Conservation (phyloP, 1,140 invertebrate genomes). For the Globodera rostochiensis region DNA sequence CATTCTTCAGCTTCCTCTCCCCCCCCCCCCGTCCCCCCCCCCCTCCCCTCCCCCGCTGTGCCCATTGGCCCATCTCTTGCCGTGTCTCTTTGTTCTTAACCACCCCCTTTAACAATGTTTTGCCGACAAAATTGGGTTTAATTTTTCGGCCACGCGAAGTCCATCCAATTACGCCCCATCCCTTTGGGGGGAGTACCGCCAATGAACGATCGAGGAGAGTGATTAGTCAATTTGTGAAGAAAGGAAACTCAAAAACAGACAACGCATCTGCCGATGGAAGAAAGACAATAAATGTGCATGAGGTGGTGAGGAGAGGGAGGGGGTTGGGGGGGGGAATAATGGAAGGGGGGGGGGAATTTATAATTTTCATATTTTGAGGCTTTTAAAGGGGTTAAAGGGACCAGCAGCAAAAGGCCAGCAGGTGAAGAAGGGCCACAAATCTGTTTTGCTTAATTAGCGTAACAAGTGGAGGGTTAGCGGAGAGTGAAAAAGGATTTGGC, state of each 20-base stretch:
- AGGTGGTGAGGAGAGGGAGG: too few relatives aligned
- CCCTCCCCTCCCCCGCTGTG: slow-evolving; percentile 2
- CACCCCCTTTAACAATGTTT: background rate
- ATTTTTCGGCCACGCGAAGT: slow-evolving; percentile 5
- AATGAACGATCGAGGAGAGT: slow-evolving; percentile 1
- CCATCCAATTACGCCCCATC: slow-evolving; percentile 10
- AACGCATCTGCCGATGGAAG: background rate
- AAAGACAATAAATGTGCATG: background rate
- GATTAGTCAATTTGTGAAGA: slow-evolving; percentile 20
- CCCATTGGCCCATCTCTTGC: background rate
- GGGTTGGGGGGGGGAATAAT: background rate
- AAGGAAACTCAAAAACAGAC: background rate
- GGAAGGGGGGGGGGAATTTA: background rate
- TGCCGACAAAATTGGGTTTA: slow-evolving; percentile 13
- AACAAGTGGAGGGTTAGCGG: background rate
- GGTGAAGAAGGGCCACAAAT: background rate
- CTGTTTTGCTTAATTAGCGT: slow-evolving; percentile 7
- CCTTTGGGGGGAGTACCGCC: slow-evolving; percentile 1
- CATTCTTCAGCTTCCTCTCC: too few relatives aligned
- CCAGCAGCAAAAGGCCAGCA: background rate
- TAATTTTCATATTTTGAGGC: too few relatives aligned
- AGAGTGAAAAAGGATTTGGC: background rate
- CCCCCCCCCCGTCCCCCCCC: too few relatives aligned
- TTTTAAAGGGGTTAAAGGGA: background rate
- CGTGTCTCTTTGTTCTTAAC: background rate